Evolutionary conservation across 2,797 vertebrate genomes (phyloP), one percentile per base, ranked within the genome.

Genomic region (Brotula barbata): DNA sequence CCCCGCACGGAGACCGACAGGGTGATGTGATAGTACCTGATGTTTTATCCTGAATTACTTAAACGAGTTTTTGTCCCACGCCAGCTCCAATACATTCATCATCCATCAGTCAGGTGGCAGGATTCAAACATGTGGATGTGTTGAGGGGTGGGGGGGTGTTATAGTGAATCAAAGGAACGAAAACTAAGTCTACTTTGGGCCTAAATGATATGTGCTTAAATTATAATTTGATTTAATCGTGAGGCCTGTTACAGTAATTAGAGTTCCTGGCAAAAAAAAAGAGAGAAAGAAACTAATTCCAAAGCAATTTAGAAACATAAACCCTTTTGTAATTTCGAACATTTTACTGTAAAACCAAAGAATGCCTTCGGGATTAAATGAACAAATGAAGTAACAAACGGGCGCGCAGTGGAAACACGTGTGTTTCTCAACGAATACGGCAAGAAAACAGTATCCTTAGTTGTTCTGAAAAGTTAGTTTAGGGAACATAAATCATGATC

Each of bases 191-290:
- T n/a, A 8, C 15, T 58, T 60, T 25, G 19, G 25, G 45, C 19
- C 31, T 44, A 2, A 49, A 45, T 68, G 60, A 45, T 52, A 20
- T 52, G 17, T 20, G 19, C 25, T 61, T 64, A 40, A n/a, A 55
- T 60, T 55, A 54, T 6, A 58, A 55, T 61, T 64, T 1, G 52
- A 17, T 36, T 4, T 33, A 2, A 33, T 4, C 25, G 25, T 51
- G 41, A 72, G 58, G 49, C 59, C 58, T 64, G 19, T 8, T 28
- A 15, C 2, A 20, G 5, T 54, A n/a, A 15, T n/a, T n/a, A n/a
- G n/a, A n/a, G n/a, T n/a, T n/a, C n/a, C n/a, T n/a, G n/a, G n/a
- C n/a, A 6, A 61, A 31, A 50, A 14, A 19, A 61, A 14, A 25
- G 41, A 61, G 6, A 28, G 23, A 33, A 49, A 19, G 16, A 44